These are phyloP conservation scores for Petrocephalus zakoni DNA, from an alignment of 2,113 vertebrate species.

Conservation along the genomic window DNA sequence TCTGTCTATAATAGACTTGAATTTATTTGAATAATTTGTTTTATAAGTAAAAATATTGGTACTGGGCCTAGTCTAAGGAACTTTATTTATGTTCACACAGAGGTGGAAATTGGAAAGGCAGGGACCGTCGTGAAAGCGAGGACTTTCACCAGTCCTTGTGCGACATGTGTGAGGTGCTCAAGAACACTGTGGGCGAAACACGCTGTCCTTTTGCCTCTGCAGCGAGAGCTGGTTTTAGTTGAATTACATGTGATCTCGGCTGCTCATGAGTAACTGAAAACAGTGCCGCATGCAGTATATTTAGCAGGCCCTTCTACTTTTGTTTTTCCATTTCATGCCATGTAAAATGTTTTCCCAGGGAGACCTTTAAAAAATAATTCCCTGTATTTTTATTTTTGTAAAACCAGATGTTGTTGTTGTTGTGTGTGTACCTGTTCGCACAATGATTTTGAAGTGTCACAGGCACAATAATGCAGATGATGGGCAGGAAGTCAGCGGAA, in stretches of 20 bases:
- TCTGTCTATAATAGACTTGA: conserved; percentile 30
- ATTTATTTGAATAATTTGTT: not conserved
- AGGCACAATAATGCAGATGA: not conserved
- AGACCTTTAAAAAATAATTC: conserved; percentile 1
- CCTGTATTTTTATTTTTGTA: conserved; percentile 29
- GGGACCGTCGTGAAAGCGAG: not conserved
- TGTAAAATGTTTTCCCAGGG: conserved; percentile 25
- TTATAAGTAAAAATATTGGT: not conserved
- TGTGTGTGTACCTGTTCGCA: not conserved
- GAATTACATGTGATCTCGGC: conserved; percentile 20
- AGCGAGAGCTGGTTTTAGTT: conserved; percentile 37
- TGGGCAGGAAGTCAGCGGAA: not conserved
- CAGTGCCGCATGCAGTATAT: conserved; percentile 39
- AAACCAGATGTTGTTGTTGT: conserved; percentile 13
- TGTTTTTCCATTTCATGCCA: conserved; percentile 20
- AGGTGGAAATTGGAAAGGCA: not conserved
- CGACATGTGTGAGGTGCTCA: conserved; percentile 47
- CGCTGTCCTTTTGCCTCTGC: conserved; percentile 39
- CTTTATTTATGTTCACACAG: conserved; percentile 3
- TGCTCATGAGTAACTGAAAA: conserved; percentile 48
- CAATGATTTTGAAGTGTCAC: not conserved
- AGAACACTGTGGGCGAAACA: conserved; percentile 18
- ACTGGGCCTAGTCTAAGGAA: not conserved
- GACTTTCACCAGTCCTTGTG: not conserved
- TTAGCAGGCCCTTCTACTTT: conserved; percentile 30